These are phyloP conservation scores for Cherax quadricarinatus DNA, from an alignment of 1,140 invertebrate genomes.

Conservation along the genomic window DNA sequence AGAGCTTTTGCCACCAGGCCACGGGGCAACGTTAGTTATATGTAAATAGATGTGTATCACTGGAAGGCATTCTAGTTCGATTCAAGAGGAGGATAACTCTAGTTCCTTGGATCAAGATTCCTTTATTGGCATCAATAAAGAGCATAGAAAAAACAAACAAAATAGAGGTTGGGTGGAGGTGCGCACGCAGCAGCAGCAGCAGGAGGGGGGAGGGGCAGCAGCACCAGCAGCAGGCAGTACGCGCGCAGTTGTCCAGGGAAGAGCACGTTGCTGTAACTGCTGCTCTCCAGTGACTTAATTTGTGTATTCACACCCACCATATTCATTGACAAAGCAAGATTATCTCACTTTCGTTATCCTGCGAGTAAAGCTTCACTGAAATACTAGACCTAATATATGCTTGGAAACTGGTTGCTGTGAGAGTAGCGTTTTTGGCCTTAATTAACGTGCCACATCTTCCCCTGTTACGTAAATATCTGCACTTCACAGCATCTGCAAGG, in stretches of 20 bases:
- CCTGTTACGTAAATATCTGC: not conserved
- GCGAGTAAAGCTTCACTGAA: not conserved
- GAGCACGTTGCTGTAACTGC: not conserved
- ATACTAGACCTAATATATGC: not conserved
- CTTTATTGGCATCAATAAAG: too few species aligned
- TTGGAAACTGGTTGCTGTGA: not conserved
- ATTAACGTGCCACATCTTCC: not conserved
- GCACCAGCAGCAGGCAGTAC: not conserved
- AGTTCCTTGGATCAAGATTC: too few species aligned
- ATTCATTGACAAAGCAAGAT: not conserved
- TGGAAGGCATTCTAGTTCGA: too few species aligned
- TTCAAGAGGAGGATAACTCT: too few species aligned
- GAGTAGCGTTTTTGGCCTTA: not conserved
- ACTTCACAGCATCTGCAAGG: not conserved
- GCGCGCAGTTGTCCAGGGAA: not conserved
- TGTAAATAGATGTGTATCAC: too few species aligned
- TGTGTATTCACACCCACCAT: not conserved
- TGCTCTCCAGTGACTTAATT: not conserved
- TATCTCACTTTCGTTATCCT: not conserved
- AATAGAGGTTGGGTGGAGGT: too few species aligned
- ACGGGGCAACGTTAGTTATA: too few species aligned
- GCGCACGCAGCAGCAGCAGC: too few species aligned
- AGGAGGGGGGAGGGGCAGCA: too few species aligned
- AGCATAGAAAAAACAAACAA: too few species aligned
- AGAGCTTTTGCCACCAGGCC: too few species aligned